Percentiles rank a stretch among this genome's conserved stretches.
Evolutionary conservation across 2,888 invertebrate genomes (phyloP).

Genomic region (Caradrina clavipalpis): DNA sequence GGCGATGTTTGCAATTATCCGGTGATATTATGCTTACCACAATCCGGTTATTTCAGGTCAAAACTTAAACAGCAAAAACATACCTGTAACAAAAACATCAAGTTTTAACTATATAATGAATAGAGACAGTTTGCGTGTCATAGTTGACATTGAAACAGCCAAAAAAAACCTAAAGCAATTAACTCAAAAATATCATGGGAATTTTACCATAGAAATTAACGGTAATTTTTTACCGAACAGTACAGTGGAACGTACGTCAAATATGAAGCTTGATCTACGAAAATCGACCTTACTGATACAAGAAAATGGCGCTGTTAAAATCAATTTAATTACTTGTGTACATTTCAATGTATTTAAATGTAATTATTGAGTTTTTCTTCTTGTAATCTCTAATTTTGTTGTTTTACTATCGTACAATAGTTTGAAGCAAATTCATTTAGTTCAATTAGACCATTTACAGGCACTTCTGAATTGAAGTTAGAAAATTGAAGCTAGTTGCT

Average conservation of each 20-base stretch:
- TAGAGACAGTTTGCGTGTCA: slow-evolving; percentile 47
- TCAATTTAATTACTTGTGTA: too few relatives aligned
- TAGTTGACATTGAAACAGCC: slow-evolving; percentile 15
- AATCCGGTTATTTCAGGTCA: slow-evolving; percentile 2
- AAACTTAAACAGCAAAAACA: slow-evolving; percentile 26
- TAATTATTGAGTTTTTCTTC: too few relatives aligned
- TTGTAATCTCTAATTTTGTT: too few relatives aligned
- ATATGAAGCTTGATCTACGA: not conserved
- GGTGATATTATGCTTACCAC: slow-evolving; percentile 29
- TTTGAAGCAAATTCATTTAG: too few relatives aligned
- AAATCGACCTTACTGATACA: not conserved
- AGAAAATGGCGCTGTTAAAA: too few relatives aligned
- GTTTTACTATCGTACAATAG: too few relatives aligned
- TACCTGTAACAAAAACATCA: slow-evolving; percentile 51
- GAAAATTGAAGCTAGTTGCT: too few relatives aligned
- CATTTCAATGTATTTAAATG: too few relatives aligned
- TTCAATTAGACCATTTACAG: too few relatives aligned
- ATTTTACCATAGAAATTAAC: slow-evolving; percentile 18
- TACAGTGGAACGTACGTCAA: not conserved
- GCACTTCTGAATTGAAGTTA: too few relatives aligned
- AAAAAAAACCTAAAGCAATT: slow-evolving; percentile 21
- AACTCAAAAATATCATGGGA: slow-evolving; percentile 33
- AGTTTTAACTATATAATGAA: slow-evolving; percentile 24
- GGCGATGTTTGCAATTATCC: too few relatives aligned
- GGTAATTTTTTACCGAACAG: slow-evolving; percentile 6